These are phyloP conservation scores for Trachelipus rathkii DNA, from an alignment of 1,140 invertebrate species.

Conservation along the genomic window DNA sequence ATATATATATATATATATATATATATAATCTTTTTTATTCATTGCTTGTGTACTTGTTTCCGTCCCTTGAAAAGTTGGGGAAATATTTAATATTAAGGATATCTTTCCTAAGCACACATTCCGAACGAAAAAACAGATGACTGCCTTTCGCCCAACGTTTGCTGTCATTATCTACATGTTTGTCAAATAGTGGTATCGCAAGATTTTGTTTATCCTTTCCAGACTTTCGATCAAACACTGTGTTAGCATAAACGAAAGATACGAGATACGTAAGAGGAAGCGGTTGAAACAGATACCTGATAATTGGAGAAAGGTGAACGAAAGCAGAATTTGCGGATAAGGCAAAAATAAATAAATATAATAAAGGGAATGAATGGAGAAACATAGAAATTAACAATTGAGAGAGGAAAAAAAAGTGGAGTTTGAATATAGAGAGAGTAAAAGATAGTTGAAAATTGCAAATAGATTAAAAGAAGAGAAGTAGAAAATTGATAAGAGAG, in stretches of 20 bases:
- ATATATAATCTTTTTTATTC: too few species aligned
- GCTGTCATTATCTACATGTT: background rate
- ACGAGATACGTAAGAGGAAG: background rate
- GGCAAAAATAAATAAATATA: too few species aligned
- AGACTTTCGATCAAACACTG: background rate
- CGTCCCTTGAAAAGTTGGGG: too few species aligned
- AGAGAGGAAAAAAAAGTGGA: too few species aligned
- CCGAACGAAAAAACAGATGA: background rate
- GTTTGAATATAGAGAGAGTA: too few species aligned
- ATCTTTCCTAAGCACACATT: background rate
- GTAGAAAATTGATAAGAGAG: too few species aligned
- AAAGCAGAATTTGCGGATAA: background rate
- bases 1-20: too few species aligned
- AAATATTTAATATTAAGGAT: background rate
- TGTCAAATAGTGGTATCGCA: background rate
- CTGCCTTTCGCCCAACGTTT: background rate
- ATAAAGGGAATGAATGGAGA: too few species aligned
- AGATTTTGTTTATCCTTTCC: conserved; percentile 11
- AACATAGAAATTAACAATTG: too few species aligned
- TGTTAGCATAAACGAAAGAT: background rate
- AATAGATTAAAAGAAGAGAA: too few species aligned
- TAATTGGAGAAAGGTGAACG: background rate
- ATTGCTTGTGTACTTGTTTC: too few species aligned
- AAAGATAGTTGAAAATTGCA: too few species aligned
- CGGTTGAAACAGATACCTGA: background rate